Evolutionary conservation across 2,888 invertebrate genomes (phyloP).

Genomic region (Melanophora roralis): DNA sequence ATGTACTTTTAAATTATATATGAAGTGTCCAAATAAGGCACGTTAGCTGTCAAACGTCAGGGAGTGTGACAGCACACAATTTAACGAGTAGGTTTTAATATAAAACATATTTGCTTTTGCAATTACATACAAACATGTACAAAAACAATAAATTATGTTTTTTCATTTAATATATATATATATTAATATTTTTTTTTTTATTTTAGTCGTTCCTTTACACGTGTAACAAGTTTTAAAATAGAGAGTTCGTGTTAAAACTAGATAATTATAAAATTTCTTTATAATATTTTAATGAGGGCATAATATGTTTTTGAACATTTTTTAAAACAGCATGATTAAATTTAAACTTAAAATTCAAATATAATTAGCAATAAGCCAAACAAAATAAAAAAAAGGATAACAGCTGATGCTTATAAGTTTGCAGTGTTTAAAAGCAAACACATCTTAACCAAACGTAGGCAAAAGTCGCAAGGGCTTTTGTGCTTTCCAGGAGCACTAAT

Average conservation of each 20-base stretch:
- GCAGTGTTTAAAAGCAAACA: not conserved
- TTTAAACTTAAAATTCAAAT: too few species aligned
- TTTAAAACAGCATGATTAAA: too few species aligned
- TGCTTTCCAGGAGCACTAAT: too few species aligned
- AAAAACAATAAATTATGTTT: slow-evolving; percentile 23
- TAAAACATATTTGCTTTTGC: not conserved
- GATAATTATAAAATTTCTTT: too few species aligned
- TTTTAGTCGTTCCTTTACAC: not conserved
- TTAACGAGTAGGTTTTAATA: not conserved
- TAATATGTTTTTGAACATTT: too few species aligned
- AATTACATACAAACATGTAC: not conserved
- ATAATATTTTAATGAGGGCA: too few species aligned
- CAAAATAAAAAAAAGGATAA: not conserved
- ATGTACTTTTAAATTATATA: not conserved
- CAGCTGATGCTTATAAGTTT: slow-evolving; percentile 18
- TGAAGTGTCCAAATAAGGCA: slow-evolving; percentile 9
- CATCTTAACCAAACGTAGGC: too few species aligned
- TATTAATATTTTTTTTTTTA: not conserved
- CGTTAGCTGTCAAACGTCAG: not conserved
- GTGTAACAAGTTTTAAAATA: too few species aligned
- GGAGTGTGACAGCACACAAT: not conserved
- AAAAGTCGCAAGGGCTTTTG: too few species aligned
- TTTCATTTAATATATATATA: slow-evolving; percentile 10
- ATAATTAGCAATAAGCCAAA: too few species aligned
- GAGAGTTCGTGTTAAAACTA: too few species aligned